Evolutionary conservation across 2,113 vertebrate species (phyloP), one percentile per base, ranked within the genome.

Genomic region (Hemiscyllium ocellatum): DNA sequence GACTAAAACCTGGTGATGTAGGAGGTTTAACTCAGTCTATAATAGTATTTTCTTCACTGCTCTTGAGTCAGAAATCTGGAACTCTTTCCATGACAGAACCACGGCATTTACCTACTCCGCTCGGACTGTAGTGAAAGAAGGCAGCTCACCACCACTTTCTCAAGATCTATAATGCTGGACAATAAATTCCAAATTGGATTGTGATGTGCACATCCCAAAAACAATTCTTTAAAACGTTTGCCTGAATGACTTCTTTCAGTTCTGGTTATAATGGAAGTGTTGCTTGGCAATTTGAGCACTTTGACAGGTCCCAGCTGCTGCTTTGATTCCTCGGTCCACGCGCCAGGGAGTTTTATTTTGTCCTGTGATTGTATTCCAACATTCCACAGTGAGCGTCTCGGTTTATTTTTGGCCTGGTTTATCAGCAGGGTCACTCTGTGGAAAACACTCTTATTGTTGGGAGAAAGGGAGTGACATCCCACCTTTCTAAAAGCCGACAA

Each of bases 321-420:
- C 68, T 61, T n/a, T 80, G 15, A 20, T 78, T 47, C 76, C 15
- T 56, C 4, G 2, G 37, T 26, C 66, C n/a, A 10, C 20, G 6
- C 65, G 22, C 47, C 8, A 65, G 96, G 22, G 95, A 96, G 97
- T 96, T 97, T 97, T 97, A 87, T 97, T 97, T 97, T 17, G 0
- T 33, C 47, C 68, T 96, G 97, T 97, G 97, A 97, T 97, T 97
- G 98, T 98, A 98, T 97, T 97, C 96, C 97, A 97, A 97, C 98
- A 98, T 99, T 99, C 98, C 98, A 61, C 56, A 96, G 97, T 97
- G 96, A 96, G 96, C 97, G 96, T 96, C 95, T 13, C 95, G 97
- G 47, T 72, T 98, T 99, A 99, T 99, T 99, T 99, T 99, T 99
- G 99, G 98, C 97, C 96, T 96, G 96, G 97, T 97, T 98, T 98